A percentile compares a stretch with the other conserved stretches of the same genome.
phyloP scores from a whole-genome alignment of 2,888 invertebrate genomes.

The Conchocele bisecta region DNA sequence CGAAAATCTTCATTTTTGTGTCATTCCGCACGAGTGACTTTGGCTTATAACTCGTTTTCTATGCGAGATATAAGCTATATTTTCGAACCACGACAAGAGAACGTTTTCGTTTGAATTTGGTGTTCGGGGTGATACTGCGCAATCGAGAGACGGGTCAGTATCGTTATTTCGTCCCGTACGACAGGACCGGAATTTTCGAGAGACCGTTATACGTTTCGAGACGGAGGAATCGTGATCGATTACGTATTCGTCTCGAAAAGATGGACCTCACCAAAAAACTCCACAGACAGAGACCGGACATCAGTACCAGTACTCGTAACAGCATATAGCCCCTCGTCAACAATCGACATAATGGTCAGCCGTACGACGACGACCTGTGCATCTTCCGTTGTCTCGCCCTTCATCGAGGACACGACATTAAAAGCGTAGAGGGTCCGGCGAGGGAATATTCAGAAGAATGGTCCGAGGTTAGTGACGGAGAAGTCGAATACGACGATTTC shows the following conservation, averaged over 20 bases:
- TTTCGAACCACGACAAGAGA: no score
- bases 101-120: conserved; percentile 30
- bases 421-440: conserved; percentile 21
- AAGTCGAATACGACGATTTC: conserved; percentile 4
- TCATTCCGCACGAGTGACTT: no score
- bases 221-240: neutral
- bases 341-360: conserved; percentile 15
- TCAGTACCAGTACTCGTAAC: no score
- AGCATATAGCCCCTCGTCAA: conserved; percentile 34
- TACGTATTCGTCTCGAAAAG: neutral
- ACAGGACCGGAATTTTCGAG: conserved; percentile 4
- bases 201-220: conserved; percentile 3
- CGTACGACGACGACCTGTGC: conserved; percentile 33
- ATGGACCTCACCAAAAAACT: conserved; percentile 5
- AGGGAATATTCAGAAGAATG: conserved; percentile 18
- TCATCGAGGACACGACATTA: conserved; percentile 25
- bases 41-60: no score
- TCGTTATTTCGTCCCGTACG: conserved; percentile 31
- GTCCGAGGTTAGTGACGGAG: neutral
- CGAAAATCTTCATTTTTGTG: no score
- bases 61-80: no score
- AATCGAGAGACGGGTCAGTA: conserved; percentile 28
- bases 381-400: conserved; percentile 45
- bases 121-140: conserved; percentile 31
- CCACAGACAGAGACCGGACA: conserved; percentile 35